Evolutionary conservation across 2,113 vertebrate species (phyloP).

Genomic region (Otis tarda): DNA sequence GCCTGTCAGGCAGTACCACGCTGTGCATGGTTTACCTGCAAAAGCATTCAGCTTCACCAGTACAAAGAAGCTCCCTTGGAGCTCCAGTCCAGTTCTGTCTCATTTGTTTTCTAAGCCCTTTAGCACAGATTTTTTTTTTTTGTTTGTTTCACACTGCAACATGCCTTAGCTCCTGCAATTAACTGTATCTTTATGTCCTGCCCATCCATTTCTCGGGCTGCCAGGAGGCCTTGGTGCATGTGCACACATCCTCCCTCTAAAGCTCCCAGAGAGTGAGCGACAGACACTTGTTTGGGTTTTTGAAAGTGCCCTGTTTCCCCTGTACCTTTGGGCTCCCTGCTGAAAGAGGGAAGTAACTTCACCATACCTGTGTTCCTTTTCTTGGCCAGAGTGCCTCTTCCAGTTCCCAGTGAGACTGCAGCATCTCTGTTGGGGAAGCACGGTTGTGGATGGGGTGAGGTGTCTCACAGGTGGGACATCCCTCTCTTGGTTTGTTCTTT

Average conservation of each 20-base stretch:
- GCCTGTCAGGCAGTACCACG: background rate
- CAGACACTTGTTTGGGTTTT: background rate
- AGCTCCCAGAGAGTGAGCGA: background rate
- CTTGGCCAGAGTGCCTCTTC: background rate
- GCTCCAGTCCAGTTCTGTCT: background rate
- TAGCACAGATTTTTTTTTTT: background rate
- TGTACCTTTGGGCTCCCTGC: background rate
- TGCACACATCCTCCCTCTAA: background rate
- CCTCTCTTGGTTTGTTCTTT: background rate
- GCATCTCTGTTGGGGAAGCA: background rate
- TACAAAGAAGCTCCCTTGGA: background rate
- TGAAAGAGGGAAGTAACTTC: background rate
- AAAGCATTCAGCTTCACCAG: background rate
- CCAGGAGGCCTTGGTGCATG: background rate
- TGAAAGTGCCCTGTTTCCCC: background rate
- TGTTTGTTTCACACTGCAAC: background rate
- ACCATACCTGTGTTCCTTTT: background rate
- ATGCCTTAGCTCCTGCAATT: background rate
- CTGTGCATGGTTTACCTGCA: background rate
- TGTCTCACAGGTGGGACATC: background rate
- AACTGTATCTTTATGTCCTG: background rate
- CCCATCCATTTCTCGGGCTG: background rate
- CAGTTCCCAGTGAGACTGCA: rapidly evolving
- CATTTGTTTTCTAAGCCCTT: background rate
- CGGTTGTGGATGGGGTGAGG: background rate